These are phyloP conservation scores for Riparia riparia DNA, from an alignment of 2,113 vertebrate genomes.

Conservation along the genomic window DNA sequence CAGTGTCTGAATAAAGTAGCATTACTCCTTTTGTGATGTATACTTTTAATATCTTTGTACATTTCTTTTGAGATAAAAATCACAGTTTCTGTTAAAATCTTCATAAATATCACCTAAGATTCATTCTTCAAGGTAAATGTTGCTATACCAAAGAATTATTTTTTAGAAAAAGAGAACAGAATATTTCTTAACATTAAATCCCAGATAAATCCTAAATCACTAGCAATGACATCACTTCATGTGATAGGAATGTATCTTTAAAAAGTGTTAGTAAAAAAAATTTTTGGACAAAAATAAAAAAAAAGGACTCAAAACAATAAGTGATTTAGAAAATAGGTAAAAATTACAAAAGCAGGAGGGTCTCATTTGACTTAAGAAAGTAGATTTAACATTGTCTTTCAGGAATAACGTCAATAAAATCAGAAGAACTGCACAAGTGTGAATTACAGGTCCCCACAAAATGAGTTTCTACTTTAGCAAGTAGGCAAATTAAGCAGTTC, in stretches of 20 bases:
- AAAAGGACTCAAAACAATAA: not conserved
- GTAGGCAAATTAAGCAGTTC: not conserved
- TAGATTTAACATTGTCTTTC: not conserved
- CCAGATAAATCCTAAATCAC: not conserved
- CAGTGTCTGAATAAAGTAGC: not conserved
- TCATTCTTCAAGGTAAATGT: not conserved
- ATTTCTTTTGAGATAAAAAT: not conserved
- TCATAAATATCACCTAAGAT: not conserved
- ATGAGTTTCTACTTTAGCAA: not conserved
- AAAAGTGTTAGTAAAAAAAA: not conserved
- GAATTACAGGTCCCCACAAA: not conserved
- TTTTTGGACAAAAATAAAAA: not conserved
- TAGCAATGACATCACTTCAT: not conserved
- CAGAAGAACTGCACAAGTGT: not conserved
- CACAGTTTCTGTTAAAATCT: not conserved
- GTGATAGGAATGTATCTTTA: not conserved
- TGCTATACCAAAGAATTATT: not conserved
- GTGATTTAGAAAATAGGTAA: not conserved
- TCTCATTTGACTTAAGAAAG: not conserved
- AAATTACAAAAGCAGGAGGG: not conserved
- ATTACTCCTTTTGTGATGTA: not conserved
- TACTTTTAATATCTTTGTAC: not conserved
- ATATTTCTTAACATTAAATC: not conserved
- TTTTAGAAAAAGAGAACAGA: not conserved
- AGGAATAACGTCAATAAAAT: not conserved